phyloP scores from a whole-genome alignment of 1,140 invertebrate genomes.

The Trypoxylus dichotomus region DNA sequence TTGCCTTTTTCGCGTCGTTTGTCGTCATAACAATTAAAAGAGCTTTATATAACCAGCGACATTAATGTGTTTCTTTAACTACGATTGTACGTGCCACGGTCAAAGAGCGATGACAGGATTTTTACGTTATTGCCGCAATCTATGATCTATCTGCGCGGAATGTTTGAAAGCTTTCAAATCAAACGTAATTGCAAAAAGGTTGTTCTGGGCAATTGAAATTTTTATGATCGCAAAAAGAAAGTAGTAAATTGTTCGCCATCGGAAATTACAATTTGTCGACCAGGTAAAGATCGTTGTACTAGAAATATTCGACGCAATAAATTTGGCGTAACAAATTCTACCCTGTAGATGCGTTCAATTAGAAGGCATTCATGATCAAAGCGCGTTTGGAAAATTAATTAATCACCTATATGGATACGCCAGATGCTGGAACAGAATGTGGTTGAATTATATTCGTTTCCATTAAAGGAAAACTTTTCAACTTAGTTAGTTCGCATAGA shows the following conservation, averaged over 20 bases:
- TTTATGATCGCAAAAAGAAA: background rate
- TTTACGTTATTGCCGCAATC: background rate
- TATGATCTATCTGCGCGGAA: background rate
- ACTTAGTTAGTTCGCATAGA: too few relatives aligned
- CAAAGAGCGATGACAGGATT: background rate
- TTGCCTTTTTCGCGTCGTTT: constrained; percentile 1
- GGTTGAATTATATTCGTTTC: too few relatives aligned
- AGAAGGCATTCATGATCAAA: too few relatives aligned
- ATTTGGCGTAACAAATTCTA: background rate
- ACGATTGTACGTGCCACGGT: background rate
- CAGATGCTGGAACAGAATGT: too few relatives aligned
- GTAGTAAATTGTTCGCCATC: background rate
- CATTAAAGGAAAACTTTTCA: too few relatives aligned
- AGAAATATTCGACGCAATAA: too few relatives aligned
- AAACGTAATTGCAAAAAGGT: background rate
- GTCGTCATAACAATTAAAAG: background rate
- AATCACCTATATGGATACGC: too few relatives aligned
- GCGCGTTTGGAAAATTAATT: too few relatives aligned
- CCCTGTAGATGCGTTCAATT: too few relatives aligned
- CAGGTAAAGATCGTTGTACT: too few relatives aligned
- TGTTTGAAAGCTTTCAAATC: background rate
- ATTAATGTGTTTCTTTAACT: background rate
- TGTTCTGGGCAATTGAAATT: background rate
- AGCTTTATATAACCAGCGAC: background rate
- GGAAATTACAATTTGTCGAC: background rate